These are phyloP conservation scores for Bubo blakistoni DNA, from an alignment of 2,113 vertebrate species.

Conservation along the genomic window DNA sequence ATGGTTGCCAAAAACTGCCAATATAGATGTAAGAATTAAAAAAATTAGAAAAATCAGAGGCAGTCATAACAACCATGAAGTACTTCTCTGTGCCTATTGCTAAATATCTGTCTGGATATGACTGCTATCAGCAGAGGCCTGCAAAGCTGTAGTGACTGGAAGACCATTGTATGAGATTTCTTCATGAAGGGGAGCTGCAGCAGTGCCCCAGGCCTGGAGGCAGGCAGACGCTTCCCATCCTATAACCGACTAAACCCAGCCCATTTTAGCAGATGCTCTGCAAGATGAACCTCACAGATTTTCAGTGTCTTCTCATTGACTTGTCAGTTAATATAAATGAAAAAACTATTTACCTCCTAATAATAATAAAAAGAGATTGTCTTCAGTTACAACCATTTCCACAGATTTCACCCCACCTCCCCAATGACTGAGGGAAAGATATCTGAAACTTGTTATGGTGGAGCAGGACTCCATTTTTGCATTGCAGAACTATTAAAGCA, in stretches of 20 bases:
- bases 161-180: background rate
- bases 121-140: background rate
- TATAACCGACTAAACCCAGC: background rate
- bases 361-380: background rate
- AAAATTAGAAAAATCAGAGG: background rate
- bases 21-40: background rate
- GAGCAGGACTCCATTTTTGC: background rate
- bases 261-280: background rate
- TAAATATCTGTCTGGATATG: background rate
- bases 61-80: background rate
- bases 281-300: background rate
- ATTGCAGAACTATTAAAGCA: background rate
- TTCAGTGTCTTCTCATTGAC: background rate
- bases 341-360: background rate
- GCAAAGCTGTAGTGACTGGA: background rate
- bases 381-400: background rate
- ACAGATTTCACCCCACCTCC: background rate
- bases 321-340: background rate
- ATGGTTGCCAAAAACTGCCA: background rate
- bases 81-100: background rate
- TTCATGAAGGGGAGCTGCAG: background rate
- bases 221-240: background rate
- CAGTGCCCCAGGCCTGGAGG: accelerated
- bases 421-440: background rate
- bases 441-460: background rate